Conservation (phyloP, 2,113 vertebrate species). For the Peromyscus leucopus region DNA sequence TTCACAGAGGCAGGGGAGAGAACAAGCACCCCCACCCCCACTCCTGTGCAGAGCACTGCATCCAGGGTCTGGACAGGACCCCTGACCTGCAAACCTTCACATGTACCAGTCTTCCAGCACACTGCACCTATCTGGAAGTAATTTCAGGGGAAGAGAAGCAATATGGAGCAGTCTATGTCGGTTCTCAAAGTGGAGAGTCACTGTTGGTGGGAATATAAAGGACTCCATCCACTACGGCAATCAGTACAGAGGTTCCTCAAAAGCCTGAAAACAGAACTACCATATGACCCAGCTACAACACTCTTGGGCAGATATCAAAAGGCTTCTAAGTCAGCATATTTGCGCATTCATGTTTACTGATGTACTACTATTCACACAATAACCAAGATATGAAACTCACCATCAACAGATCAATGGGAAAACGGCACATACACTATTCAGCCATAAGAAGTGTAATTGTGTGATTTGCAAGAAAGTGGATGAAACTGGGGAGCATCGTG, state of each 20-base stretch:
- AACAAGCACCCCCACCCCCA: background rate
- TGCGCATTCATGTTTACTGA: background rate
- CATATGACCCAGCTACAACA: background rate
- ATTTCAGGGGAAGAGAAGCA: background rate
- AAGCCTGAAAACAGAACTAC: background rate
- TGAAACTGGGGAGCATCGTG: background rate
- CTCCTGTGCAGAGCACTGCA: too few relatives aligned
- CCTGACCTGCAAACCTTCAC: background rate
- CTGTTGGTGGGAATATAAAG: background rate
- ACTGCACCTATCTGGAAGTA: constrained; percentile 17
- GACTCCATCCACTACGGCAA: background rate
- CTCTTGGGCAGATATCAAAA: background rate
- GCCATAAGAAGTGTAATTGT: background rate
- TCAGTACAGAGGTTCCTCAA: background rate
- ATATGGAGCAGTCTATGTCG: background rate
- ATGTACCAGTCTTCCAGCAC: background rate
- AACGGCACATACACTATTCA: background rate
- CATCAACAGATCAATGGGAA: background rate
- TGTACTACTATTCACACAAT: background rate
- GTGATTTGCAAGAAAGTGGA: background rate
- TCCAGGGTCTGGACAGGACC: background rate
- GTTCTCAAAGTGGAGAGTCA: background rate
- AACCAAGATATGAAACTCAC: background rate
- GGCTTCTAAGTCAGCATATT: background rate
- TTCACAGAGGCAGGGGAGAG: background rate